These are phyloP conservation scores for Drosophila dives DNA, from an alignment of 2,888 invertebrate species.

Conservation along the genomic window DNA sequence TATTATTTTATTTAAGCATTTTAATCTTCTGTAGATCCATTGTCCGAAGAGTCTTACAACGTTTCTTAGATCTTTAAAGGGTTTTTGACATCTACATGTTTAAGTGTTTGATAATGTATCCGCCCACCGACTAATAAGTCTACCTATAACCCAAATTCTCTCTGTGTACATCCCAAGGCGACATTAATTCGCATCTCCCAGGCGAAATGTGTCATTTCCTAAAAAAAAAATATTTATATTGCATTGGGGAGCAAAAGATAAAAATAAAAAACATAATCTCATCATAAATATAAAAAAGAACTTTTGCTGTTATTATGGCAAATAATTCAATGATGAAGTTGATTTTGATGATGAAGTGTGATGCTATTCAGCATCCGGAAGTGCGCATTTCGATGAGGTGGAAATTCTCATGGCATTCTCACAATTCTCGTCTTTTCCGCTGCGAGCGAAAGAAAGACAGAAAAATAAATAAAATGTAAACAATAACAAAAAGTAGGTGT, in stretches of 20 bases:
- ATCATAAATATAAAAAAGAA: conserved; percentile 36
- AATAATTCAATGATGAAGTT: conserved; percentile 28
- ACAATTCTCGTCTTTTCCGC: conserved; percentile 22
- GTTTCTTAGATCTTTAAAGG: accelerated
- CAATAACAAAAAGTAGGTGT: conserved; percentile 29
- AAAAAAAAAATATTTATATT: not conserved
- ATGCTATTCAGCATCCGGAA: conserved; percentile 62
- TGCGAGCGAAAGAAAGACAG: conserved; percentile 22
- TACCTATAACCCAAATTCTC: not conserved
- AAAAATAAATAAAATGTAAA: conserved; percentile 29
- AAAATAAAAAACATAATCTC: conserved; percentile 18
- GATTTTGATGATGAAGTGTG: conserved; percentile 23
- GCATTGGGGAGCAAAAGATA: not conserved
- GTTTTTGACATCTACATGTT: not conserved
- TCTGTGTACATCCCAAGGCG: not conserved
- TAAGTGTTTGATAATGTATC: not conserved
- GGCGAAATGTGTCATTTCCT: not conserved
- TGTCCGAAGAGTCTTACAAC: not conserved
- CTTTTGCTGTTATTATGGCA: conserved; percentile 38
- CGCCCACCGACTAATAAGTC: not conserved
- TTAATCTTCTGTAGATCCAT: not conserved
- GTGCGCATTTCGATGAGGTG: conserved; percentile 69
- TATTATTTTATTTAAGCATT: not conserved
- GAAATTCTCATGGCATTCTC: conserved; percentile 31
- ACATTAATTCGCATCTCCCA: not conserved